phyloP scores from a whole-genome alignment of 2,797 vertebrate genomes.

The Antrozous pallidus region DNA sequence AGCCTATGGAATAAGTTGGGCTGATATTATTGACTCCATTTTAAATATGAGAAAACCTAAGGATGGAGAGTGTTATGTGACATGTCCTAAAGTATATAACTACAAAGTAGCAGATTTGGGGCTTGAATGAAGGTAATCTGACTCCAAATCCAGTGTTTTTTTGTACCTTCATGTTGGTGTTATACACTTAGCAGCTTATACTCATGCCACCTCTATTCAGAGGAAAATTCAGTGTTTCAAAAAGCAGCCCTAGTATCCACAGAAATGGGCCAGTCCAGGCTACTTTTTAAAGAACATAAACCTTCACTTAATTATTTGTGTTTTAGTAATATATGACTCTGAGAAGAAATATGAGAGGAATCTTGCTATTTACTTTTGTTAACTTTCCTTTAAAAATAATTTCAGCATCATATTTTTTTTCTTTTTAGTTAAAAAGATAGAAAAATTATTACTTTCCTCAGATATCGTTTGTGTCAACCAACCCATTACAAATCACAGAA shows the following conservation, averaged over 20 bases:
- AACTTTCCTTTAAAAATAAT: not conserved
- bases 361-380: constrained; percentile 37
- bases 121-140: not conserved
- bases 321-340: constrained; percentile 3
- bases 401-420: not conserved
- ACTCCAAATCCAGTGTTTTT: not conserved
- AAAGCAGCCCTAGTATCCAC: not conserved
- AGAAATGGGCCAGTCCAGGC: not conserved
- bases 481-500: constrained; percentile 14
- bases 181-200: not conserved
- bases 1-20: not conserved
- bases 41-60: not conserved
- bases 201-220: not conserved
- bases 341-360: not conserved
- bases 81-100: fast-evolving
- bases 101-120: not conserved
- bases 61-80: not conserved
- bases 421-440: constrained; percentile 21
- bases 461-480: constrained; percentile 34
- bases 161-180: not conserved
- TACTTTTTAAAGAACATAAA: constrained; percentile 1
- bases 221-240: constrained; percentile 12
- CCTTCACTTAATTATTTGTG: not conserved
- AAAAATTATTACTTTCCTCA: constrained; percentile 36
- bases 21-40: not conserved